phyloP scores from a whole-genome alignment of 2,113 vertebrate genomes.

The Cottus gobio region DNA sequence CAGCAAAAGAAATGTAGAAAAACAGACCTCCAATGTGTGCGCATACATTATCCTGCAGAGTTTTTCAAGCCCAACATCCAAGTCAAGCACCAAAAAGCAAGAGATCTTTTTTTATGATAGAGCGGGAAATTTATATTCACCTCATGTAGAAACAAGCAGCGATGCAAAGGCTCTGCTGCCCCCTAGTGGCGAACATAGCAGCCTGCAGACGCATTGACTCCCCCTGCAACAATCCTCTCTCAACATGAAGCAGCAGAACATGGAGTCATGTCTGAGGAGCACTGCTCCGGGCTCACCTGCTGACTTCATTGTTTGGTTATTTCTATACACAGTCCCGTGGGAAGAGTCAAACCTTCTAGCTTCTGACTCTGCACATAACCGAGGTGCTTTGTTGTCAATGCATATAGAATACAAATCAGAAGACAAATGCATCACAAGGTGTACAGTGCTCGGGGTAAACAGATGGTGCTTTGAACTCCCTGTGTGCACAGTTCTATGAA shows the following conservation, averaged over 20 bases:
- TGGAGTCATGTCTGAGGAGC: neutral
- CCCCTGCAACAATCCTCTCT: neutral
- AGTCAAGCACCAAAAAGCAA: neutral
- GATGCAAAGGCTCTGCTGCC: conserved; percentile 6
- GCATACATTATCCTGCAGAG: neutral
- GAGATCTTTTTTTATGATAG: neutral
- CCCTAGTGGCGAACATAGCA: conserved; percentile 8
- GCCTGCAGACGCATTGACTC: neutral
- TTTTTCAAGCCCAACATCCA: no score
- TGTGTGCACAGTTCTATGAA: neutral
- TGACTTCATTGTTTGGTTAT: neutral
- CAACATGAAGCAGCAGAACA: neutral
- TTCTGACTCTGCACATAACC: neutral
- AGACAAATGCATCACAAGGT: neutral
- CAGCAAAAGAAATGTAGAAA: neutral
- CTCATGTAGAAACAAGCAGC: neutral
- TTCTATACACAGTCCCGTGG: neutral
- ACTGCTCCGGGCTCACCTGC: neutral
- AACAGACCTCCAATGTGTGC: neutral
- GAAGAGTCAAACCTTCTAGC: neutral
- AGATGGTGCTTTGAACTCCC: conserved; percentile 17
- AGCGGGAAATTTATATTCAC: neutral
- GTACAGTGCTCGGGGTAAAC: neutral
- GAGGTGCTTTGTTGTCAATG: conserved; percentile 7
- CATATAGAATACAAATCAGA: conserved; percentile 29